Percentiles rank a stretch among this genome's conserved stretches.
phyloP scores from a whole-genome alignment of 2,888 invertebrate genomes.

The Leptinotarsa tumamoca region DNA sequence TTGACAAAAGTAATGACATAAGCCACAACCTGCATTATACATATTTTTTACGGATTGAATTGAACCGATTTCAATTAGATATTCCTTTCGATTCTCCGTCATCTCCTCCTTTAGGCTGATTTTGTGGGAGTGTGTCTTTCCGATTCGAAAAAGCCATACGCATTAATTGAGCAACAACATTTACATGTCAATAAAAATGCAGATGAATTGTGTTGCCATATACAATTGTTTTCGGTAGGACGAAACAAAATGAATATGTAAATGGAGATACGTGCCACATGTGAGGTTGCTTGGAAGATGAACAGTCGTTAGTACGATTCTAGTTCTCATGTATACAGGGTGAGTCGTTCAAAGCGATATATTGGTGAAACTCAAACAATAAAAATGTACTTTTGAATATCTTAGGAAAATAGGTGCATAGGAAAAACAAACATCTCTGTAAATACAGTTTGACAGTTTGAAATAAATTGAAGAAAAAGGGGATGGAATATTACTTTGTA shows the following conservation, averaged over 20 bases:
- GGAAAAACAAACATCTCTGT: no score
- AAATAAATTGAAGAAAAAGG: neutral
- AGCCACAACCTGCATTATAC: no score
- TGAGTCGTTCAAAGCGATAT: neutral
- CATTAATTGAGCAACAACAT: slow-evolving; percentile 11
- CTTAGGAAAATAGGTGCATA: no score
- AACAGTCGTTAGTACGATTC: neutral
- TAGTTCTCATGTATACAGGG: neutral
- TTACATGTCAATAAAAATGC: slow-evolving; percentile 15
- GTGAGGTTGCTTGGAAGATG: slow-evolving; percentile 1
- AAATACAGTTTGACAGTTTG: neutral
- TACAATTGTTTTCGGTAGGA: slow-evolving; percentile 12
- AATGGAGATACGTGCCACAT: slow-evolving; percentile 11
- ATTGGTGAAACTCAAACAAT: no score
- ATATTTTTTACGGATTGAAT: no score
- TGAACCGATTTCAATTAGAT: no score
- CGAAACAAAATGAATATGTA: slow-evolving; percentile 17
- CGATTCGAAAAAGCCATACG: neutral
- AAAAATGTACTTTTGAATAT: no score
- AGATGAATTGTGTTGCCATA: slow-evolving; percentile 15
- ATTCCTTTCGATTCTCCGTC: no score
- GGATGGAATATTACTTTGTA: neutral
- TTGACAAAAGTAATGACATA: no score
- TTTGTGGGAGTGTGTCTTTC: neutral
- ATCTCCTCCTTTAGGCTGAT: neutral